Evolutionary conservation across 2,797 vertebrate genomes (phyloP).

Genomic region (Setipinna tenuifilis): DNA sequence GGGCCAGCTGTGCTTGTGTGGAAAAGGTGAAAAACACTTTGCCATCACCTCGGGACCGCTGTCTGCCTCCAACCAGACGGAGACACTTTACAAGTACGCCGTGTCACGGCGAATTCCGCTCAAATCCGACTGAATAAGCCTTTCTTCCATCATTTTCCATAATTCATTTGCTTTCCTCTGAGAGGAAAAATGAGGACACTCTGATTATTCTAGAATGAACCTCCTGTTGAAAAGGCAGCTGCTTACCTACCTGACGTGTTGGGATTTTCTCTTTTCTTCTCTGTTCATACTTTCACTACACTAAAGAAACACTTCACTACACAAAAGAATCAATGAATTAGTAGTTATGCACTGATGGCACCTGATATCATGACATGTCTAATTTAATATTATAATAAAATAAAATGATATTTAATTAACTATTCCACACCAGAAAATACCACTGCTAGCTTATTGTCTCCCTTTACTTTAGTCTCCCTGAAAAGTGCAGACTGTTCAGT

Average conservation of each 20-base stretch:
- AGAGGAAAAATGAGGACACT: conserved; percentile 45
- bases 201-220: conserved; percentile 33
- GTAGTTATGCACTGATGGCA: background rate
- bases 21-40: conserved; percentile 13
- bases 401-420: no score
- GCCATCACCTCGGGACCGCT: conserved; percentile 3
- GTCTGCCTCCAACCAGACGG: background rate
- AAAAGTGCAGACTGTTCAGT: background rate
- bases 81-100: conserved; percentile 44
- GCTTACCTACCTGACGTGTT: background rate
- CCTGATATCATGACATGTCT: background rate
- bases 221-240: background rate
- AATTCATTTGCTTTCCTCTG: conserved; percentile 60
- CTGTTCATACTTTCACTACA: no score
- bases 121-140: conserved; percentile 47
- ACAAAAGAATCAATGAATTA: background rate
- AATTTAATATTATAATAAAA: no score
- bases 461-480: background rate
- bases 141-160: conserved; percentile 48
- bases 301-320: background rate
- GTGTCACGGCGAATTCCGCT: conserved; percentile 53
- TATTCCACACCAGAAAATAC: background rate
- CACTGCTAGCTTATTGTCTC: background rate
- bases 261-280: background rate
- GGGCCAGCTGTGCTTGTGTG: conserved; percentile 11